A percentile compares a stretch with the other conserved stretches of the same genome.
Conservation (phyloP, 2,888 invertebrate genomes). For the Hydrotaea diabolus region DNA sequence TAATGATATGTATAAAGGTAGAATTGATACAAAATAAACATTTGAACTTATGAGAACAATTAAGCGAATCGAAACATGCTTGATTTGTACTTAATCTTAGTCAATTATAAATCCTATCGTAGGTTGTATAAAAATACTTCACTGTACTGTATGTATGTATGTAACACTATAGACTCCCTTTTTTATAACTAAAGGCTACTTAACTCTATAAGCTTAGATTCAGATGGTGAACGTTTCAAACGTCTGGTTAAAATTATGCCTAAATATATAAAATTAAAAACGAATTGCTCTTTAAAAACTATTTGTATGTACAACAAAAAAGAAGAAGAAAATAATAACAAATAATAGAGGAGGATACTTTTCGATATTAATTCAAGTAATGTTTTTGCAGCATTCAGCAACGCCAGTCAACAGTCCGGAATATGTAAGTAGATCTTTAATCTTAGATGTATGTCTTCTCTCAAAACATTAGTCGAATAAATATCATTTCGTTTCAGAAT, state of each 20-base stretch:
- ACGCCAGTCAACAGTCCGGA: neutral
- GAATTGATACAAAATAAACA: slow-evolving; percentile 16
- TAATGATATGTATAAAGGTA: slow-evolving; percentile 26
- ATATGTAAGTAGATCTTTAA: slow-evolving; percentile 6
- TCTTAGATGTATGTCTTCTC: neutral
- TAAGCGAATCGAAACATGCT: slow-evolving; percentile 49
- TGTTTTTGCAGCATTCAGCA: slow-evolving; percentile 46
- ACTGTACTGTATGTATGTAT: slow-evolving; percentile 51
- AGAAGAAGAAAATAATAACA: slow-evolving; percentile 50
- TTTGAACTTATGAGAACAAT: slow-evolving; percentile 16
- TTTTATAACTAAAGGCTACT: slow-evolving; percentile 55
- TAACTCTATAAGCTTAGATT: slow-evolving; percentile 37
- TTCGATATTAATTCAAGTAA: slow-evolving; percentile 65
- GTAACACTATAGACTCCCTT: slow-evolving; percentile 64
- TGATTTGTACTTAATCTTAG: slow-evolving; percentile 66
- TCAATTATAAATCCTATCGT: slow-evolving; percentile 6
- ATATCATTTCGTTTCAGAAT: slow-evolving; percentile 53
- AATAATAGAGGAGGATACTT: slow-evolving; percentile 40
- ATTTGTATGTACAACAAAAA: slow-evolving; percentile 4
- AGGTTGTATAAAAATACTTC: slow-evolving; percentile 60
- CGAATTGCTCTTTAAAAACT: slow-evolving; percentile 40
- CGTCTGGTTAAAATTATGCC: slow-evolving; percentile 40
- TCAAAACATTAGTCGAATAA: slow-evolving; percentile 62
- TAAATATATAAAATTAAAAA: slow-evolving; percentile 40
- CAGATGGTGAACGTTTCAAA: slow-evolving; percentile 55